These are phyloP conservation scores for Tetranychus cinnabarinus DNA, from an alignment of 1,140 invertebrate species.

Conservation along the genomic window DNA sequence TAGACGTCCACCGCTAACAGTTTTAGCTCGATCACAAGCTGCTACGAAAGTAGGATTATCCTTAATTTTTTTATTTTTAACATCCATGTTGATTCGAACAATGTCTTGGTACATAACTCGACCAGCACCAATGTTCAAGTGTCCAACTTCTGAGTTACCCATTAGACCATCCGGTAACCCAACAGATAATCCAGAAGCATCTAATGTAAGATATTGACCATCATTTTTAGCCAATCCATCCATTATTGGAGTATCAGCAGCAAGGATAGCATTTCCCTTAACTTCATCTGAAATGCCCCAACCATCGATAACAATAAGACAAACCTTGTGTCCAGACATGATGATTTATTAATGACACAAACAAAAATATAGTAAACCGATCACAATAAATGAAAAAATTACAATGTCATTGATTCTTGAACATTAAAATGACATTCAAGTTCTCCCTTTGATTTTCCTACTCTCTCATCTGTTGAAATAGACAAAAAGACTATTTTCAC, in stretches of 20 bases:
- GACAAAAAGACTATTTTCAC: too few species aligned
- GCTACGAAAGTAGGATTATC: constrained; percentile 19
- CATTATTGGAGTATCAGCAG: constrained; percentile 25
- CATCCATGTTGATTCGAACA: constrained; percentile 24
- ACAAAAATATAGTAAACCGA: too few species aligned
- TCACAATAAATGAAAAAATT: too few species aligned
- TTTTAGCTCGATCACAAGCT: constrained; percentile 20
- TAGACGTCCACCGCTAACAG: constrained; percentile 18
- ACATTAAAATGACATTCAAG: too few species aligned
- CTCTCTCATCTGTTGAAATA: too few species aligned
- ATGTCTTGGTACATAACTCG: constrained; percentile 28
- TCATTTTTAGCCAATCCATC: constrained; percentile 16
- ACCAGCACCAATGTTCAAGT: constrained; percentile 28
- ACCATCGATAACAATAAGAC: constrained; percentile 25
- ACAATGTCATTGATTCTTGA: too few species aligned
- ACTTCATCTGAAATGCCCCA: constrained; percentile 23
- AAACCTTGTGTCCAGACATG: constrained; percentile 17
- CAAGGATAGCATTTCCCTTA: constrained; percentile 21
- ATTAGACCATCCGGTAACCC: constrained; percentile 26
- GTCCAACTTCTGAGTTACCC: constrained; percentile 30
- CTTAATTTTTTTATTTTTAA: constrained; percentile 18
- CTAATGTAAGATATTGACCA: constrained; percentile 23
- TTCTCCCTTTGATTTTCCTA: too few species aligned
- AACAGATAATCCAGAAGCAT: constrained; percentile 25
- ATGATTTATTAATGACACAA: too few species aligned